A percentile compares a stretch with the other conserved stretches of the same genome.
Evolutionary conservation across 2,888 invertebrate species (phyloP).

Genomic region (Mimachlamys varia): DNA sequence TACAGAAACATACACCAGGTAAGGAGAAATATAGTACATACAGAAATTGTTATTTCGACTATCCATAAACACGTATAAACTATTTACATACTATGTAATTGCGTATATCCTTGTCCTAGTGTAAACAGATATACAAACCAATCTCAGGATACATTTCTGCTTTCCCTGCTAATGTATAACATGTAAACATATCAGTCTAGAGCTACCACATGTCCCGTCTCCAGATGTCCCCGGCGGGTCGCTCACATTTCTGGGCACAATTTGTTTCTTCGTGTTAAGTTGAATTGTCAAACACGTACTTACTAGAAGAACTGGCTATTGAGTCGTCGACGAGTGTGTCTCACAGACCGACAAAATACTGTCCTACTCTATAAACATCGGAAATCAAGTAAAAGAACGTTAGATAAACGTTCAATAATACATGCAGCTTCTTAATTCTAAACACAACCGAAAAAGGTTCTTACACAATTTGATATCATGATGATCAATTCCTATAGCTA

Average conservation of each 20-base stretch:
- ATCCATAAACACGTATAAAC: neutral
- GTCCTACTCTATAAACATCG: too few species aligned
- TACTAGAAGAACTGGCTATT: neutral
- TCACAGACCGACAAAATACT: too few species aligned
- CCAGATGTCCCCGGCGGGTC: neutral
- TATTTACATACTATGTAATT: conserved; percentile 7
- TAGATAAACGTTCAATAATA: too few species aligned
- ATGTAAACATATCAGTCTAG: conserved; percentile 15
- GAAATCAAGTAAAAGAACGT: too few species aligned
- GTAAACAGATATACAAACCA: neutral
- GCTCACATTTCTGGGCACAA: neutral
- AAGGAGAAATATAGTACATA: too few species aligned
- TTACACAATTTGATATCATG: too few species aligned
- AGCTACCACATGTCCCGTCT: neutral
- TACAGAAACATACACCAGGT: too few species aligned
- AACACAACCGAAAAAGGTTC: too few species aligned
- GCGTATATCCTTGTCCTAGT: neutral
- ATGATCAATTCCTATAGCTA: too few species aligned
- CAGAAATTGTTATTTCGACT: neutral
- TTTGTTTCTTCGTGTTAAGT: neutral
- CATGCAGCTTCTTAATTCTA: too few species aligned
- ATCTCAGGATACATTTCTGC: neutral
- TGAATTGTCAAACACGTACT: conserved; percentile 18
- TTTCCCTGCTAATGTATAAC: neutral
- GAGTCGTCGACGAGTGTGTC: too few species aligned